Base-by-base conservation (phyloP, 30 jellyfish, hydroid and myxozoan species). In the Morbakka virulenta region DNA sequence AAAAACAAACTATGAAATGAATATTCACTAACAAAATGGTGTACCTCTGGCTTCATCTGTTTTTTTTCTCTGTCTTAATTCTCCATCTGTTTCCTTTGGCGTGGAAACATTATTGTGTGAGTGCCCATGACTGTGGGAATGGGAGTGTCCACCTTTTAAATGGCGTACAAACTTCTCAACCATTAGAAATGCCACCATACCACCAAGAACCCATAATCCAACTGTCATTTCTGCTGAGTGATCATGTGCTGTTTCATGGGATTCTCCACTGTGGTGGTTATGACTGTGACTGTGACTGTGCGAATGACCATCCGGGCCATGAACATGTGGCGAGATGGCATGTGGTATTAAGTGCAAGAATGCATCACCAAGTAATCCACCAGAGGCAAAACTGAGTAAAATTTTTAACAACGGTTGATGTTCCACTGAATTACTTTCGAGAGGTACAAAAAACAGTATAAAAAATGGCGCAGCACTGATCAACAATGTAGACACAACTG, bases 391-490 rank as follows among this genome's bases (percentile, higher is more conserved):
- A 47, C 95, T 79, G 26, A 86, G 84, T 50, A 93, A 69, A 24
- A 93, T 71, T 67, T 85, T 91, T 35, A 91, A 49, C 51, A 89
- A 34, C 0, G 97, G 97, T 50, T 86, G 91, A 62, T 84, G 95
- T 72, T 91, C 96, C 4, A 66, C 80, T 12, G 95, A 78, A 52
- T 91, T 91, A 47, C 89, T 85, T 30, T 80, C 94, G 22, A 91
- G 76, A 20, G 99, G 99, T 21, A 93, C 96, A 69, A 93, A 70
- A 64, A 86, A 93, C 9, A 93, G 57, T 14, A 93, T 93, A 36
- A 93, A 79, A 72, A 93, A 93, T 52, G 99, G 99, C 13, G 96
- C 96, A 34, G 96, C 96, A 86, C 99, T 93, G 12, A 93, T 93
- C 66, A 86, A 32, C 20, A 95, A 82, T 17, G 99, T 93, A 3